Conservation (phyloP, 2,888 invertebrate species). For the Byasa hedistus region DNA sequence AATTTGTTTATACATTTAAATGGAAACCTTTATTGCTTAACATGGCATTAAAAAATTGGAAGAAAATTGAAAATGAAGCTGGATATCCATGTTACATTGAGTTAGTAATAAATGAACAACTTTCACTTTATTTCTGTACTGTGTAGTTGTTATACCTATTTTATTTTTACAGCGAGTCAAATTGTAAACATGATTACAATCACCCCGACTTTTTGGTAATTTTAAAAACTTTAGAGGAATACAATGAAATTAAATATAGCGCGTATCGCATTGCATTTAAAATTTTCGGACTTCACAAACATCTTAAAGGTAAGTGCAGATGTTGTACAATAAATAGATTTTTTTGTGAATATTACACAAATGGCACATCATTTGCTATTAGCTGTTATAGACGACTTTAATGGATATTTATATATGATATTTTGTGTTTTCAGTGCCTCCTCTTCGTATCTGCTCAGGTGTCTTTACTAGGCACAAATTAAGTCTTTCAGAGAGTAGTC, state of each 20-base stretch:
- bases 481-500: conserved; percentile 83
- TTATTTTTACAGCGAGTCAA: conserved; percentile 67
- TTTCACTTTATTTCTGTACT: conserved; percentile 44
- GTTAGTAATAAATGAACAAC: conserved; percentile 61
- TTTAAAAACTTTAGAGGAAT: conserved; percentile 79
- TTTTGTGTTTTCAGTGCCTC: conserved; percentile 60
- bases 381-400: no score
- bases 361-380: no score
- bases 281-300: conserved; percentile 63
- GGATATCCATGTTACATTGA: conserved; percentile 81
- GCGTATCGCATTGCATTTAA: conserved; percentile 89
- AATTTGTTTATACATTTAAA: conserved; percentile 17
- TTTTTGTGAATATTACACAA: no score
- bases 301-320: conserved; percentile 80
- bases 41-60: conserved; percentile 69
- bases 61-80: conserved; percentile 80
- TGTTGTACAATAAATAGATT: no score
- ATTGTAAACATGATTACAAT: conserved; percentile 77
- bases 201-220: conserved; percentile 81
- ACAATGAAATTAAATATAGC: conserved; percentile 86
- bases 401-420: no score
- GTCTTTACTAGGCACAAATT: conserved; percentile 86
- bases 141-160: conserved; percentile 27
- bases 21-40: conserved; percentile 23
- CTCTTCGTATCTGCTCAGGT: conserved; percentile 81